phyloP scores from a whole-genome alignment of 2,797 vertebrate genomes.

The Scarus forsteni region DNA sequence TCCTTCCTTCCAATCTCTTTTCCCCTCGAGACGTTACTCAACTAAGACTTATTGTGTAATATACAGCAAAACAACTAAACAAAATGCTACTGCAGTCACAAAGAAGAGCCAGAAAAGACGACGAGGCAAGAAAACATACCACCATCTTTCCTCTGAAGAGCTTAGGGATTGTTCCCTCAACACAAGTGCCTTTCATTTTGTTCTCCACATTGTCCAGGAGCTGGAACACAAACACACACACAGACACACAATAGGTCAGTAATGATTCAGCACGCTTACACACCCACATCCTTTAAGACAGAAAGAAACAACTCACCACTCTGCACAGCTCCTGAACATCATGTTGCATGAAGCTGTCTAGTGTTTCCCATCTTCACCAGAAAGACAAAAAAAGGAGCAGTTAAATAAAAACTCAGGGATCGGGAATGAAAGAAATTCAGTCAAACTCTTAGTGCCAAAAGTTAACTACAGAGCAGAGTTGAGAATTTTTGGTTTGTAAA shows the following conservation, averaged over 20 bases:
- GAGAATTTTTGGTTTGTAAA: background rate
- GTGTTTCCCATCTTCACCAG: constrained; percentile 93
- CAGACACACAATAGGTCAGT: constrained; percentile 22
- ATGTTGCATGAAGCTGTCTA: constrained; percentile 99
- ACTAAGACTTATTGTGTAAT: background rate
- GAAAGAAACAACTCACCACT: constrained; percentile 91
- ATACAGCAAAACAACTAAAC: background rate
- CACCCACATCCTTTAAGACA: background rate
- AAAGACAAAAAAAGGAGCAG: background rate
- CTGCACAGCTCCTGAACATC: constrained; percentile 98
- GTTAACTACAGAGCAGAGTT: too few species aligned
- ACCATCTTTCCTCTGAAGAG: constrained; percentile 99
- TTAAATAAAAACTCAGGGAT: background rate
- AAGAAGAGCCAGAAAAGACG: background rate
- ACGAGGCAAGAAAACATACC: constrained; percentile 83
- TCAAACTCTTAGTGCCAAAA: too few species aligned
- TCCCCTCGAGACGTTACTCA: background rate
- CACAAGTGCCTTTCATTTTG: constrained; percentile 99
- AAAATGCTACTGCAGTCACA: background rate
- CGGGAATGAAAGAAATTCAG: background rate
- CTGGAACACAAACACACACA: constrained; percentile 78
- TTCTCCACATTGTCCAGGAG: constrained; percentile 99
- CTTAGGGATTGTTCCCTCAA: constrained; percentile 99
- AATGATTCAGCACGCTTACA: background rate
- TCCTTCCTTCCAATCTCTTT: background rate